Percentiles rank a stretch among this genome's conserved stretches.
These are phyloP conservation scores for Sardina pilchardus DNA, from an alignment of 2,113 vertebrate genomes.

Conservation along the genomic window DNA sequence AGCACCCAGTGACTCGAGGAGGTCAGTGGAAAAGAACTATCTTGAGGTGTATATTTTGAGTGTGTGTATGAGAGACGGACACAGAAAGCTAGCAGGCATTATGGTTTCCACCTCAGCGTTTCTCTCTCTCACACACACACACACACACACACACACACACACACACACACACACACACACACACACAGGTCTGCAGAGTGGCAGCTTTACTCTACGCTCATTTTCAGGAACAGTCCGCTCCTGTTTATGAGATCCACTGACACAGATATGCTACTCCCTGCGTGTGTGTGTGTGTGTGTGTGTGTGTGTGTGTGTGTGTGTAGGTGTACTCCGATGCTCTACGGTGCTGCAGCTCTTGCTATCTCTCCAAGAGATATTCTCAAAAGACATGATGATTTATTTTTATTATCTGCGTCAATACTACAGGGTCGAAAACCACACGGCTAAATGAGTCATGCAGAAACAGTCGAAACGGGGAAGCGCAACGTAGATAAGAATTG, in stretches of 20 bases:
- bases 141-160: slow-evolving; percentile 5
- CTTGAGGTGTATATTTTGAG: background rate
- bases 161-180: background rate
- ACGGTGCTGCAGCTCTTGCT: too few relatives aligned
- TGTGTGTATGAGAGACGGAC: background rate
- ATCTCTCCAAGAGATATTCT: too few relatives aligned
- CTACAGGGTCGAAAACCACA: background rate
- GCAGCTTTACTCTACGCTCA: background rate
- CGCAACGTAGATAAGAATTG: too few relatives aligned
- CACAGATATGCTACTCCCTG: too few relatives aligned
- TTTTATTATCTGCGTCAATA: too few relatives aligned
- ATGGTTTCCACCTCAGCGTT: background rate
- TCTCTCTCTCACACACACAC: background rate
- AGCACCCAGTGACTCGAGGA: background rate
- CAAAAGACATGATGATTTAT: too few relatives aligned
- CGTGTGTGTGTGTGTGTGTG: too few relatives aligned
- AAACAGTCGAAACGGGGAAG: too few relatives aligned
- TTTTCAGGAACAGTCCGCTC: background rate
- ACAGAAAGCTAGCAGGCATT: background rate
- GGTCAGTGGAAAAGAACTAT: background rate
- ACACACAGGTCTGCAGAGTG: background rate
- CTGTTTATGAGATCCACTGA: background rate
- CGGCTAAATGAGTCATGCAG: too few relatives aligned
- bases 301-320: too few relatives aligned
- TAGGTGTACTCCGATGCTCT: too few relatives aligned